Conservation (phyloP, 2,113 vertebrate genomes). For the Dunckerocampus dactyliophorus region DNA sequence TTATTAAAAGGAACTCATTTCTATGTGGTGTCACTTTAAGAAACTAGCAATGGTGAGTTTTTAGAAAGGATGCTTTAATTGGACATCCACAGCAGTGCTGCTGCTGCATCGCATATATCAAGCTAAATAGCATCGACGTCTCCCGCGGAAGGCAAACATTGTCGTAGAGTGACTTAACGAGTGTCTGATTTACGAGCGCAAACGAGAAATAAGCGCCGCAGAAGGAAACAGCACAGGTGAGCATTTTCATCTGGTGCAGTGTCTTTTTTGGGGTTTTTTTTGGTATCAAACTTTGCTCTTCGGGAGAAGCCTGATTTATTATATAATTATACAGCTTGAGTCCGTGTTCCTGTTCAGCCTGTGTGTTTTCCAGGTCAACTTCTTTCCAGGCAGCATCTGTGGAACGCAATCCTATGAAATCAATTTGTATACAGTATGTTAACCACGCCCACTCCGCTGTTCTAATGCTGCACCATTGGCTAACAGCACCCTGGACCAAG, state of each 20-base stretch:
- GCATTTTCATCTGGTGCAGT: constrained; percentile 28
- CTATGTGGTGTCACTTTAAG: too few relatives aligned
- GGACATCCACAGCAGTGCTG: constrained; percentile 4
- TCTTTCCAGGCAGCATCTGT: neutral
- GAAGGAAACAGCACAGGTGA: constrained; percentile 47
- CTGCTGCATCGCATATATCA: constrained; percentile 41
- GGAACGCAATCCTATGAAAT: neutral
- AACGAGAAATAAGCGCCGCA: constrained; percentile 19
- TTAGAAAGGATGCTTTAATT: constrained; percentile 22
- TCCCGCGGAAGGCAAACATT: constrained; percentile 45
- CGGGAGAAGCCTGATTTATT: too few relatives aligned
- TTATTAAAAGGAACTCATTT: too few relatives aligned
- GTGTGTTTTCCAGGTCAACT: neutral
- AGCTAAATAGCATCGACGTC: constrained; percentile 38
- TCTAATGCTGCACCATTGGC: too few relatives aligned
- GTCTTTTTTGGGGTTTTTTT: constrained; percentile 33
- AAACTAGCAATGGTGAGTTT: neutral
- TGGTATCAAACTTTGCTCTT: too few relatives aligned
- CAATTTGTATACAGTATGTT: too few relatives aligned
- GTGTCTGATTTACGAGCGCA: constrained; percentile 51
- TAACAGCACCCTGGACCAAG: too few relatives aligned
- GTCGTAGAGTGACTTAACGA: constrained; percentile 55
- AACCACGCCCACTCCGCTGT: too few relatives aligned
- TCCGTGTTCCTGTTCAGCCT: neutral
- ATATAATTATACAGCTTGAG: too few relatives aligned